phyloP scores from a whole-genome alignment of 2,113 vertebrate genomes.

The Chaenocephalus aceratus region DNA sequence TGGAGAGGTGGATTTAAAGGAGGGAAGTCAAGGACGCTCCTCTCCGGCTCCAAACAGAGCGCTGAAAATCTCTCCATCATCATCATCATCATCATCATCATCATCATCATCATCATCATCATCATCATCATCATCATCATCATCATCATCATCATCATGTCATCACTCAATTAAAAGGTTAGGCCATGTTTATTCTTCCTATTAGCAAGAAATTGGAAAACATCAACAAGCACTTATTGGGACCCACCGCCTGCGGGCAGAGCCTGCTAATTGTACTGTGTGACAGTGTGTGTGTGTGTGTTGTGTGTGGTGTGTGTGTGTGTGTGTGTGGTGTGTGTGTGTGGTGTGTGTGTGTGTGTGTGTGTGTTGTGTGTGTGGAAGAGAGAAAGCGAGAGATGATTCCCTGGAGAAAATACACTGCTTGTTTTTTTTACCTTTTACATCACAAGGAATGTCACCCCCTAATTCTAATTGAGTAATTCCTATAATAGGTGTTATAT shows the following conservation, averaged over 20 bases:
- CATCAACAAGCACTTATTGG: constrained; percentile 79
- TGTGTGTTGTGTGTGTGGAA: constrained; percentile 11
- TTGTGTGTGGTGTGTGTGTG: constrained; percentile 1
- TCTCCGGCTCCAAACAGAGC: constrained; percentile 43
- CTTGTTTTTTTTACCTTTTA: constrained; percentile 12
- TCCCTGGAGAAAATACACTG: constrained; percentile 3
- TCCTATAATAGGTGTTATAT: not conserved
- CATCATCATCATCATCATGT: constrained; percentile 78
- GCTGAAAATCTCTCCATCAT: constrained; percentile 75
- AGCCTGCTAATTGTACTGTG: constrained; percentile 59
- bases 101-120: constrained; percentile 73
- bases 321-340: constrained; percentile 38
- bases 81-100: constrained; percentile 69
- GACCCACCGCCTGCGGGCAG: constrained; percentile 65
- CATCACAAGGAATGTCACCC: not conserved
- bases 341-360: constrained; percentile 40
- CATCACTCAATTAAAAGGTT: constrained; percentile 85
- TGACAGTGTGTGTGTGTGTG: constrained; percentile 11
- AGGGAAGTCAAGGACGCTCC: constrained; percentile 46
- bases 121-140: constrained; percentile 71
- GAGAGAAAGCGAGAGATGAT: not conserved
- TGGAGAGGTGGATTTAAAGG: constrained; percentile 61
- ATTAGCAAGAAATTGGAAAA: constrained; percentile 77
- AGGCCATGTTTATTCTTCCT: constrained; percentile 81
- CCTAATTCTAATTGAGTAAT: not conserved